Evolutionary conservation across 2,888 invertebrate genomes (phyloP), one percentile per base, ranked within the genome.

Genomic region (Bhutanitis thaidina): DNA sequence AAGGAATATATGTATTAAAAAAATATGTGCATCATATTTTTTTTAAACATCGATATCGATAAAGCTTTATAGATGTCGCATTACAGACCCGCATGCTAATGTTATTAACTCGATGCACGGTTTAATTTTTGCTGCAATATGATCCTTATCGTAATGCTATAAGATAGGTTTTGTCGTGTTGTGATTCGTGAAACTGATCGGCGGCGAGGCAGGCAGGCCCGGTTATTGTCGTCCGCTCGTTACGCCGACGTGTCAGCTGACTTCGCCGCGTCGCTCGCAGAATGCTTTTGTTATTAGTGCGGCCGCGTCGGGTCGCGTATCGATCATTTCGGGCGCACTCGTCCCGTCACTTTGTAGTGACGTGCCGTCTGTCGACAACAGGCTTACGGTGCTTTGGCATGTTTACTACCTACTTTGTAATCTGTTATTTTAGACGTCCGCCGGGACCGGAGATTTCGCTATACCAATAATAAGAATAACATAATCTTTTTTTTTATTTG

Each of bases 1-100:
- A 20, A 20, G n/a, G n/a, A 20, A 20, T 20, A 20, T 20, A 5
- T 5, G 20, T 20, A 20, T n/a, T n/a, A n/a, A n/a, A n/a, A n/a
- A n/a, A n/a, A n/a, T n/a, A n/a, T n/a, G n/a, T n/a, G n/a, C n/a
- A n/a, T n/a, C n/a, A n/a, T n/a, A n/a, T n/a, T n/a, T n/a, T n/a
- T n/a, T n/a, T n/a, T n/a, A n/a, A n/a, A n/a, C n/a, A 50, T 69
- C 74, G 73, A 74, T 60, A 64, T 66, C 59, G 65, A 67, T 64
- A 60, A 49, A 20, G n/a, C 1, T 3, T 8, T n/a, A 44, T 43
- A 29, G 78, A 61, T 5, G 5, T 20, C 5, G 61, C 84, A 64
- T 78, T 77, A 71, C 43, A 57, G 10, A 58, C 72, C 77, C 77
- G 76, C 74, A 77, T 79, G 66, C 71, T 74, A 71, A 71, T 74